Conservation (phyloP, 2,113 vertebrate species). For the Oryzias melastigma region DNA sequence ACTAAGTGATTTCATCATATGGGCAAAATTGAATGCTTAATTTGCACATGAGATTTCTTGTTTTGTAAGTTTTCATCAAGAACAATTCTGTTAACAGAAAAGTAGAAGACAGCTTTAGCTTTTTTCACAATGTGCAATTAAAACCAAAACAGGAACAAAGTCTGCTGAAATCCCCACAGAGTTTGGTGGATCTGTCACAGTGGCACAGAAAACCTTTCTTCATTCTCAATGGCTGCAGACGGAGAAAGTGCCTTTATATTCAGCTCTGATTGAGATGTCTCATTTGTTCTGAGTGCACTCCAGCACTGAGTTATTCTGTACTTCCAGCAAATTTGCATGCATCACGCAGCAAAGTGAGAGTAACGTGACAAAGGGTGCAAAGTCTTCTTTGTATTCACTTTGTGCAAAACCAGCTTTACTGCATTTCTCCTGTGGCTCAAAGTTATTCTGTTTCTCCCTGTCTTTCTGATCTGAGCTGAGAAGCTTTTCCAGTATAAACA, state of each 20-base stretch:
- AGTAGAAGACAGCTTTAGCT: constrained; percentile 31
- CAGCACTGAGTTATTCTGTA: constrained; percentile 1
- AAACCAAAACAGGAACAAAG: constrained; percentile 37
- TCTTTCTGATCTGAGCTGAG: constrained; percentile 20
- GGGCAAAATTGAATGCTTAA: too few species aligned
- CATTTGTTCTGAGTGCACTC: constrained; percentile 5
- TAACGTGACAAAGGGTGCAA: neutral
- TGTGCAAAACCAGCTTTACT: constrained; percentile 13
- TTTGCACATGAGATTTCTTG: too few species aligned
- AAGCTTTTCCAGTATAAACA: constrained; percentile 27
- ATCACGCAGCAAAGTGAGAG: neutral
- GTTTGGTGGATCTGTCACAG: too few species aligned
- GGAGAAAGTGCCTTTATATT: constrained; percentile 14
- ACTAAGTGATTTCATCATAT: too few species aligned
- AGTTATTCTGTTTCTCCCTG: constrained; percentile 10
- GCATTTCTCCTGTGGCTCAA: constrained; percentile 2
- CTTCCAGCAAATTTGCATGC: constrained; percentile 10
- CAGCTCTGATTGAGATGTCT: constrained; percentile 2
- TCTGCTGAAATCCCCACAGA: constrained; percentile 17
- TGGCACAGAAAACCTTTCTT: too few species aligned
- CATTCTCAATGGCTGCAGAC: constrained; percentile 7
- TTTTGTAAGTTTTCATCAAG: too few species aligned
- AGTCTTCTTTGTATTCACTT: constrained; percentile 5
- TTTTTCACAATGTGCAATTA: constrained; percentile 23
- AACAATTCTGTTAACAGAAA: neutral